phyloP scores from a whole-genome alignment of 2,113 vertebrate genomes.

The Gasterosteus aculeatus region DNA sequence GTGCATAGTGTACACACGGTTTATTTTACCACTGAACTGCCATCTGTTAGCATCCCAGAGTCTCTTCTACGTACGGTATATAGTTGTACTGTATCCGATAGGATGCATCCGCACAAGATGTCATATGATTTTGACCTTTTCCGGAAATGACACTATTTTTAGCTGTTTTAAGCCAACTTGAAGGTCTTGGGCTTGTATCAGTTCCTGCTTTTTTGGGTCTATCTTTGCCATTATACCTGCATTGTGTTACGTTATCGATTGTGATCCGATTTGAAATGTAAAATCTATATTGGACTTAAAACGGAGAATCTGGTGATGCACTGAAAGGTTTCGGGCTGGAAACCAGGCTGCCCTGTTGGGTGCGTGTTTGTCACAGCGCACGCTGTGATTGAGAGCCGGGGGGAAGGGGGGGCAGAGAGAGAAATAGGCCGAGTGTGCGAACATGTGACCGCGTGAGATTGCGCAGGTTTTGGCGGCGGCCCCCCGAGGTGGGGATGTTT shows the following conservation, averaged over 20 bases:
- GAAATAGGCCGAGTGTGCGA: background rate
- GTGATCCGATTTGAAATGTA: background rate
- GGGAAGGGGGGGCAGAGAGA: background rate
- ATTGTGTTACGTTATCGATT: background rate
- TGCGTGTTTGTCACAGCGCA: slow-evolving; percentile 32
- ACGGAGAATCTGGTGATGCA: background rate
- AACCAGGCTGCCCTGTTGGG: slow-evolving; percentile 6
- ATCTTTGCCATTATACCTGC: background rate
- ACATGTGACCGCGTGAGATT: slow-evolving; percentile 28
- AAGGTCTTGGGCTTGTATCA: background rate
- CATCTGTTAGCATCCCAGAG: slow-evolving; percentile 49
- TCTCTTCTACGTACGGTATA: slow-evolving; percentile 2
- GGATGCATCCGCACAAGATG: background rate
- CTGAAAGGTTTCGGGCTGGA: background rate
- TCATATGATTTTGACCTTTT: background rate
- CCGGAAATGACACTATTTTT: background rate
- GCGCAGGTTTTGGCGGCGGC: slow-evolving; percentile 60
- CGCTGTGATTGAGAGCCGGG: slow-evolving; percentile 17
- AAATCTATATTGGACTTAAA: background rate
- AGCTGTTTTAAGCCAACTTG: too few species aligned
- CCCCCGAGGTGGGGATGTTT: slow-evolving; percentile 59
- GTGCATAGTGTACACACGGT: slow-evolving; percentile 29
- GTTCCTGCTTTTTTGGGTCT: background rate
- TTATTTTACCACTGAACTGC: slow-evolving; percentile 34
- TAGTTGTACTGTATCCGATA: background rate